Conservation (phyloP, 2,888 invertebrate genomes). For the Hyalella azteca region DNA sequence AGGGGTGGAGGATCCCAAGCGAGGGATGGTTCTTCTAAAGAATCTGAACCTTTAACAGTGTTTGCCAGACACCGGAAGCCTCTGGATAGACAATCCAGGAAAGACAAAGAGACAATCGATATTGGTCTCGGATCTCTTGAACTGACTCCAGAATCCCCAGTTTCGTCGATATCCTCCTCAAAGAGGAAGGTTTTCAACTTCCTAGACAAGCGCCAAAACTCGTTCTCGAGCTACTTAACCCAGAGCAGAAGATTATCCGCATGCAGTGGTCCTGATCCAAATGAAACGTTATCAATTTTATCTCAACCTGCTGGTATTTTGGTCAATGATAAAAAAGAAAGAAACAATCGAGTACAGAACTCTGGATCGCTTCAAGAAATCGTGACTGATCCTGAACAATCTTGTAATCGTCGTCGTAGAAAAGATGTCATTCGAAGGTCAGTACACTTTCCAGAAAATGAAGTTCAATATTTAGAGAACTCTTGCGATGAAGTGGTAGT, state of each 20-base stretch:
- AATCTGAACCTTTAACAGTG: background rate
- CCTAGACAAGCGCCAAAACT: conserved; percentile 2
- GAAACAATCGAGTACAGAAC: background rate
- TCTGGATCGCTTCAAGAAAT: background rate
- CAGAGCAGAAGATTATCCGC: background rate
- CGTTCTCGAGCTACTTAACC: conserved; percentile 14
- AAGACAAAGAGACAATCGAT: background rate
- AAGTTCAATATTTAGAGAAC: background rate
- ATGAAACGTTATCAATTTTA: background rate
- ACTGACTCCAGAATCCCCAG: background rate
- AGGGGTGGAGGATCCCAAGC: too few relatives aligned
- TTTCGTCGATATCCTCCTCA: background rate
- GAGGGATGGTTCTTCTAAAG: background rate
- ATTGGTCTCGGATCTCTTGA: background rate
- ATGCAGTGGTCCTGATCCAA: background rate
- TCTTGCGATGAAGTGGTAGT: background rate
- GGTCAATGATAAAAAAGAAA: background rate
- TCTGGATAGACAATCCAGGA: background rate
- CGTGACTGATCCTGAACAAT: background rate
- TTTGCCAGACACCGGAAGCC: background rate
- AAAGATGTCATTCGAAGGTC: conserved; percentile 1
- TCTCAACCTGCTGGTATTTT: background rate
- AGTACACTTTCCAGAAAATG: conserved; percentile 19
- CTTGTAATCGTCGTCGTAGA: background rate
- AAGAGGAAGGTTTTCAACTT: conserved; percentile 11